Evolutionary conservation across 1,140 invertebrate genomes (phyloP), one percentile per base, ranked within the genome.

Genomic region (Brachionus rubens): DNA sequence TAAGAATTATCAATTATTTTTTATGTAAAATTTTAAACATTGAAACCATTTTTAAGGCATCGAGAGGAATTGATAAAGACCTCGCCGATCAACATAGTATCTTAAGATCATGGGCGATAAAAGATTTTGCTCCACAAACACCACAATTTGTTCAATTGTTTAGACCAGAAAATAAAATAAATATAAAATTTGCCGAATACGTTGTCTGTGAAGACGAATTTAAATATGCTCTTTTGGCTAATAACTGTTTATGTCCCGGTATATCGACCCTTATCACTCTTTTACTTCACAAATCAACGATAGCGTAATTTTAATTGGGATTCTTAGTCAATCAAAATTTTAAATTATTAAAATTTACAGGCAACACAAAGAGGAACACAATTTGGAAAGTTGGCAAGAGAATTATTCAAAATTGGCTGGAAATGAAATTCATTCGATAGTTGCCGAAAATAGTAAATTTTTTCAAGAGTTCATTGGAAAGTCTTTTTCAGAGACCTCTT

Each of bases 131-230:
- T 33, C 72, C 72, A 28, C 19, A 54, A 0, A 59, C 52, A 40
- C 72, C 72, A 14, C 72, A 76, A 62, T 59, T 56, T 36, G 52
- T 76, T 28, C 72, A 76, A 56, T 43, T 76, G 16, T 76, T 76
- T 43, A 9, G 54, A 2, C 48, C 72, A 16, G 72, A 76, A 47
- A 76, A 76, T 21, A 43, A 46, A 16, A 76, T 76, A 24, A 54
- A 76, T 41, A 56, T 76, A 6, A 56, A 59, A 30, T 76, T 56
- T 76, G 72, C 52, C 36, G 72, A 76, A 30, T 48, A 56, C 36
- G 21, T 76, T 24, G 52, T 76, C 0, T 76, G 72, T 62, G 72
- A 76, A 46, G 72, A 76, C 36, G 72, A 76, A 30, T 56, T 76
- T 24, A 76, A 76, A 62, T 76, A 76, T 16, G 72, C 72, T 56